Conservation (phyloP, 1,140 invertebrate species). For the Wiebesia pumilae region DNA sequence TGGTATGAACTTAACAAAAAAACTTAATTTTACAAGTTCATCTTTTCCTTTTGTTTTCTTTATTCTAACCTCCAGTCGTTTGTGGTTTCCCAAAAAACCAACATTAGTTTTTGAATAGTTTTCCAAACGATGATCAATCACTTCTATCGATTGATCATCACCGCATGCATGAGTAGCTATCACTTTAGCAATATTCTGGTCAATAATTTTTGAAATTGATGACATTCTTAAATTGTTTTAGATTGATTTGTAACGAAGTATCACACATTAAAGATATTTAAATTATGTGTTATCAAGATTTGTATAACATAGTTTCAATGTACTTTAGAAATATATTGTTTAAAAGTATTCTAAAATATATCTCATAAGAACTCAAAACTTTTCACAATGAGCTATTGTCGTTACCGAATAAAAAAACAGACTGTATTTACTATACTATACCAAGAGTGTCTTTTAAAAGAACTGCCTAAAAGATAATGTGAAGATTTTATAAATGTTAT, state of each 20-base stretch:
- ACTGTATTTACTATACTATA: neutral
- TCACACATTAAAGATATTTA: neutral
- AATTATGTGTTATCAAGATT: neutral
- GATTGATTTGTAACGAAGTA: neutral
- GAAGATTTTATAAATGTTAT: neutral
- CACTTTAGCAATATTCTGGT: conserved; percentile 36
- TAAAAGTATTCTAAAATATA: neutral
- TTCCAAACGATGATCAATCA: conserved; percentile 57
- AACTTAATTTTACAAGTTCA: conserved; percentile 13
- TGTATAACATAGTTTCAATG: neutral
- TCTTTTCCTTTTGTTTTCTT: neutral
- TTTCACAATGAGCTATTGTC: neutral
- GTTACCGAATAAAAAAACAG: neutral
- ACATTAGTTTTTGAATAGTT: conserved; percentile 66
- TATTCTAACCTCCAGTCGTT: conserved; percentile 55
- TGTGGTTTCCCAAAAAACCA: conserved; percentile 76
- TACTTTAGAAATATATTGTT: neutral
- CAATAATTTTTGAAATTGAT: neutral
- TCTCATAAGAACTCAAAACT: neutral
- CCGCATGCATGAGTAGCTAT: conserved; percentile 53
- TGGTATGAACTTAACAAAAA: conserved; percentile 54
- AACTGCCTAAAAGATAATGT: neutral
- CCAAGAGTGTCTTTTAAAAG: neutral
- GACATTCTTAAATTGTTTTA: neutral
- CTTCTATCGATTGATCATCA: conserved; percentile 27